These are phyloP conservation scores for Molanna angustata DNA, from an alignment of 2,888 invertebrate genomes.

Conservation along the genomic window DNA sequence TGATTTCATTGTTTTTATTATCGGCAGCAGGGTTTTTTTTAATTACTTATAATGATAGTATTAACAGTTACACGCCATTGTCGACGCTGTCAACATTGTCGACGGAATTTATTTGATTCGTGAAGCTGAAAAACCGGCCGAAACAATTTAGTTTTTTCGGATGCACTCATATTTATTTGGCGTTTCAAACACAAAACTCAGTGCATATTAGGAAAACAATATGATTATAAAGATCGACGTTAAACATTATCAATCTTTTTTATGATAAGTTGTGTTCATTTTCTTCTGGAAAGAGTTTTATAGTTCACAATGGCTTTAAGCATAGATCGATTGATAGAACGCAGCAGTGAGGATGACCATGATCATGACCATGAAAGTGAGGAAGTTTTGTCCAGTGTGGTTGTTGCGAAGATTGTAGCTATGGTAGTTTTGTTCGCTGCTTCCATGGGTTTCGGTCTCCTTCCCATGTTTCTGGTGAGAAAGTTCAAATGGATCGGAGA, in stretches of 20 bases:
- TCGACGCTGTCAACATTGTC: too few species aligned
- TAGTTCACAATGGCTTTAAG: conserved; percentile 14
- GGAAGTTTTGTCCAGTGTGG: conserved; percentile 48
- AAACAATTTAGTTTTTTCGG: too few species aligned
- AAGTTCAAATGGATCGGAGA: conserved; percentile 60
- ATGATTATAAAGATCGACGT: background rate
- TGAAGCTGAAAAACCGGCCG: too few species aligned
- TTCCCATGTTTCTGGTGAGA: conserved; percentile 68
- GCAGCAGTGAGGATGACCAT: background rate
- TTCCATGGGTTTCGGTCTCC: conserved; percentile 71
- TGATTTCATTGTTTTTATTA: too few species aligned
- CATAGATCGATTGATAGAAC: conserved; percentile 13
- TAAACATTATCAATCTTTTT: background rate
- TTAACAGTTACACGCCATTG: too few species aligned
- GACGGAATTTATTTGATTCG: too few species aligned
- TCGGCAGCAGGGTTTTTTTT: too few species aligned
- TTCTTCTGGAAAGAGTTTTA: background rate
- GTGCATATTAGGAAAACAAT: too few species aligned
- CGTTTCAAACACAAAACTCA: too few species aligned
- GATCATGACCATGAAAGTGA: conserved; percentile 1
- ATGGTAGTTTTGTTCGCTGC: conserved; percentile 74
- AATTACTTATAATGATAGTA: too few species aligned
- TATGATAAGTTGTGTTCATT: too few species aligned
- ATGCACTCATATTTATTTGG: too few species aligned
- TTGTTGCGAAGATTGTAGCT: conserved; percentile 73